A percentile compares a stretch with the other conserved stretches of the same genome.
These are phyloP conservation scores for Merops nubicus DNA, from an alignment of 2,113 vertebrate genomes.

Conservation along the genomic window DNA sequence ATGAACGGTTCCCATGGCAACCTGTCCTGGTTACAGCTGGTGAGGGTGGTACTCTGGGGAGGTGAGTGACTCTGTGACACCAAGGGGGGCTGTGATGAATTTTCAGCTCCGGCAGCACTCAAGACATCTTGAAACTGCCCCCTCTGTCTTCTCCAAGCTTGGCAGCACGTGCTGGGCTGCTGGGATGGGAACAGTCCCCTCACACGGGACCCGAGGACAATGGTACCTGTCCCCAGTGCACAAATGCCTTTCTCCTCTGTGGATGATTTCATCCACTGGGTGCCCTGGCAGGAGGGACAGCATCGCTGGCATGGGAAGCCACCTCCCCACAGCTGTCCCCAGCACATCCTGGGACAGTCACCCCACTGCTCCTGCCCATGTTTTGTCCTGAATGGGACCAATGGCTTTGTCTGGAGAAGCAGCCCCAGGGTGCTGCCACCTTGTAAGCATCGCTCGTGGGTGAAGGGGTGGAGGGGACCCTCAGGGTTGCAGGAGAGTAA, in stretches of 20 bases:
- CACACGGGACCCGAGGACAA: rapidly evolving
- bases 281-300: background rate
- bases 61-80: background rate
- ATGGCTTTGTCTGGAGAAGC: background rate
- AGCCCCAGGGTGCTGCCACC: background rate
- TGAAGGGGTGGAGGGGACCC: background rate
- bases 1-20: background rate
- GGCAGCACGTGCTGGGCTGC: rapidly evolving
- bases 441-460: rapidly evolving
- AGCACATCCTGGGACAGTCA: background rate
- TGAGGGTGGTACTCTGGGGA: background rate
- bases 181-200: background rate
- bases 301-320: rapidly evolving
- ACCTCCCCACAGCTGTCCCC: rapidly evolving
- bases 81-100: background rate
- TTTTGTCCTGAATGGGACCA: rapidly evolving
- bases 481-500: background rate
- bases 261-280: rapidly evolving
- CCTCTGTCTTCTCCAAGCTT: background rate
- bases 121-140: background rate
- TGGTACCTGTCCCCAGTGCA: rapidly evolving
- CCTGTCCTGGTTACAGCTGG: background rate
- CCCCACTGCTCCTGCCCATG: background rate
- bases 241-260: rapidly evolving
- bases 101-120: background rate